Evolutionary conservation across 2,888 invertebrate species (phyloP).

Genomic region (Leptinotarsa rubiginosa): DNA sequence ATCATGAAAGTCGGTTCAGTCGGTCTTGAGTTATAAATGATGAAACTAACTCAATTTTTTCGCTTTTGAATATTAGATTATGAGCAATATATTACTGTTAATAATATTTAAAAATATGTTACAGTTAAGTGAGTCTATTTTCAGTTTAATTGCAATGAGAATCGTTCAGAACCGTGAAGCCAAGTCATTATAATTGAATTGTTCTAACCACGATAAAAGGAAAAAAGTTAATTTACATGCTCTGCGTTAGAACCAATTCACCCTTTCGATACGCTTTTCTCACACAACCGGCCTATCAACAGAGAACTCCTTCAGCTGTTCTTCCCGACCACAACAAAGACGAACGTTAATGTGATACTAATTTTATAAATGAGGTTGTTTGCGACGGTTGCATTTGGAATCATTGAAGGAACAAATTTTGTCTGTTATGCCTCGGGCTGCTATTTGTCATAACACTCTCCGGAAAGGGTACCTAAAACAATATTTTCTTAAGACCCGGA

Average conservation of each 20-base stretch:
- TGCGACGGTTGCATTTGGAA: slow-evolving; percentile 17
- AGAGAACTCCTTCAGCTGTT: slow-evolving; percentile 19
- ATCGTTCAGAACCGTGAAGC: not conserved
- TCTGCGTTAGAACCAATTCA: not conserved
- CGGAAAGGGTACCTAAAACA: slow-evolving; percentile 20
- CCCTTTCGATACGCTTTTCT: slow-evolving; percentile 14
- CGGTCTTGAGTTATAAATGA: too few species aligned
- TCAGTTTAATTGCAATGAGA: not conserved
- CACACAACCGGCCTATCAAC: slow-evolving; percentile 15
- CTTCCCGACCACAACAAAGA: slow-evolving; percentile 18
- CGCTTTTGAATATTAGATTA: too few species aligned
- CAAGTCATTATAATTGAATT: not conserved
- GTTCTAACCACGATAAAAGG: not conserved
- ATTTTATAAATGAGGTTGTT: slow-evolving; percentile 26
- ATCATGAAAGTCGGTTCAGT: too few species aligned
- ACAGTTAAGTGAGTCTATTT: too few species aligned
- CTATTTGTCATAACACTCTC: slow-evolving; percentile 24
- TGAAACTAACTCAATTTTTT: too few species aligned
- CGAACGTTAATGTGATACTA: slow-evolving; percentile 25
- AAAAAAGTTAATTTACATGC: slow-evolving; percentile 10
- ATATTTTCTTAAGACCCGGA: slow-evolving; percentile 21
- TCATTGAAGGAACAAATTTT: not conserved
- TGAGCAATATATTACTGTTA: too few species aligned
- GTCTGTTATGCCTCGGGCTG: slow-evolving; percentile 18
- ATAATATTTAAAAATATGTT: too few species aligned